phyloP scores from a whole-genome alignment of 1,140 invertebrate species.

The Carposina sasakii region DNA sequence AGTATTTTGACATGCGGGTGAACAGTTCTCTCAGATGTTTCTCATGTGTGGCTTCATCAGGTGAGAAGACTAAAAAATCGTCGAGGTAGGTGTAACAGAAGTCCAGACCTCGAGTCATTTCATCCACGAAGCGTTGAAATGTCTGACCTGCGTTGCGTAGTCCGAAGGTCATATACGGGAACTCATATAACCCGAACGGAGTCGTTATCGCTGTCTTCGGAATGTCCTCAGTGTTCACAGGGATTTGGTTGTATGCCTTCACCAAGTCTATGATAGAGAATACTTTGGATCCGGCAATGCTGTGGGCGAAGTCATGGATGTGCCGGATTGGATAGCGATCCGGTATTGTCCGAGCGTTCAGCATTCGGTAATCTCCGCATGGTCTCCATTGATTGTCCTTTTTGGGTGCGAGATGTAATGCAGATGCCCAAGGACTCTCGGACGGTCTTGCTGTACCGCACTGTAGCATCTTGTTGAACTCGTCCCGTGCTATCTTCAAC shows the following conservation, averaged over 20 bases:
- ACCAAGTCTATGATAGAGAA: background rate
- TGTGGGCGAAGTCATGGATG: background rate
- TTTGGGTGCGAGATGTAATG: constrained; percentile 1
- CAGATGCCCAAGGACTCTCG: background rate
- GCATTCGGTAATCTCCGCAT: background rate
- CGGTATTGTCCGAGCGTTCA: background rate
- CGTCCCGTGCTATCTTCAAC: too few species aligned
- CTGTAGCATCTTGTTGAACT: too few species aligned
- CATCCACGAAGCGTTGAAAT: constrained; percentile 70
- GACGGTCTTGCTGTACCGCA: background rate
- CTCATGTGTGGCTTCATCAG: background rate
- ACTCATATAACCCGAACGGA: constrained; percentile 32
- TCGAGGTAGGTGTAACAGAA: background rate
- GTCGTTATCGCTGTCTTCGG: constrained; percentile 53
- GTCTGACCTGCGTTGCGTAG: constrained; percentile 60
- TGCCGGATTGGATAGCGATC: background rate
- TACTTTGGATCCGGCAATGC: background rate
- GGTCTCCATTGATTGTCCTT: background rate
- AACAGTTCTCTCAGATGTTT: background rate
- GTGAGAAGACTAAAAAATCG: background rate
- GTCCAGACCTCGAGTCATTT: constrained; percentile 39
- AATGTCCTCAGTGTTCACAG: constrained; percentile 16
- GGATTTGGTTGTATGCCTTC: background rate
- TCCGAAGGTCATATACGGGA: constrained; percentile 51
- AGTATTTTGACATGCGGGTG: background rate